phyloP scores from a whole-genome alignment of 1,140 invertebrate genomes.

The Drosophila repletoides region DNA sequence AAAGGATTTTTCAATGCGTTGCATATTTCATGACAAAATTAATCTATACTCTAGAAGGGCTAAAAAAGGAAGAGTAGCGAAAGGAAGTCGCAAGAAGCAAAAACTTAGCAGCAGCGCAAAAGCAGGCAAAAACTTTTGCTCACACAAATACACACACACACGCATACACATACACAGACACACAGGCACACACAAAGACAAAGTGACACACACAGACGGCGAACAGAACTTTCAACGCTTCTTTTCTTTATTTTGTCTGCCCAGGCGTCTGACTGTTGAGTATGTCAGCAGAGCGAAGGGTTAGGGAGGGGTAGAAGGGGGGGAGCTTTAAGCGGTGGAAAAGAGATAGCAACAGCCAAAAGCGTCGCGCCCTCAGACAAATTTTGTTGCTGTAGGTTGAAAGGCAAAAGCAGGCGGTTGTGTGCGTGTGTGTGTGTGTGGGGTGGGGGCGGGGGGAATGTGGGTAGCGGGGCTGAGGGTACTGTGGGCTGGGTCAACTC shows the following conservation, averaged over 20 bases:
- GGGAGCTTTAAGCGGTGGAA: constrained; percentile 5
- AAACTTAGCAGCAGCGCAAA: constrained; percentile 13
- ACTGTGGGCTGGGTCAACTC: constrained; percentile 49
- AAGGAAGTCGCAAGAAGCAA: constrained; percentile 7
- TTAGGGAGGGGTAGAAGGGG: not conserved
- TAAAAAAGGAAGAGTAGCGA: not conserved
- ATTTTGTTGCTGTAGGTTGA: constrained; percentile 80
- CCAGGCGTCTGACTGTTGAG: constrained; percentile 43
- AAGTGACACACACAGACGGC: constrained; percentile 5
- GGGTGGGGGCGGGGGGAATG: not conserved
- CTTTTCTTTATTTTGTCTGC: constrained; percentile 41
- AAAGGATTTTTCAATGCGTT: too few relatives aligned
- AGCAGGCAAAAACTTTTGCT: constrained; percentile 28
- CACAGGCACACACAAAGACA: not conserved
- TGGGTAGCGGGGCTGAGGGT: too few relatives aligned
- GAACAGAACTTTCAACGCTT: constrained; percentile 42
- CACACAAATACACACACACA: not conserved
- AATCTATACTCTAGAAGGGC: too few relatives aligned
- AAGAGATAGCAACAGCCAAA: constrained; percentile 31
- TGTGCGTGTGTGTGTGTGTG: not conserved
- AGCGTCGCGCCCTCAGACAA: constrained; percentile 61
- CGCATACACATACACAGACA: not conserved
- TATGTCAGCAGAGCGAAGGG: not conserved
- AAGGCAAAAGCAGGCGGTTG: too few relatives aligned
- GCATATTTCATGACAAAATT: too few relatives aligned